These are phyloP conservation scores for Patagioenas fasciata DNA, from an alignment of 2,113 vertebrate species.

Conservation along the genomic window DNA sequence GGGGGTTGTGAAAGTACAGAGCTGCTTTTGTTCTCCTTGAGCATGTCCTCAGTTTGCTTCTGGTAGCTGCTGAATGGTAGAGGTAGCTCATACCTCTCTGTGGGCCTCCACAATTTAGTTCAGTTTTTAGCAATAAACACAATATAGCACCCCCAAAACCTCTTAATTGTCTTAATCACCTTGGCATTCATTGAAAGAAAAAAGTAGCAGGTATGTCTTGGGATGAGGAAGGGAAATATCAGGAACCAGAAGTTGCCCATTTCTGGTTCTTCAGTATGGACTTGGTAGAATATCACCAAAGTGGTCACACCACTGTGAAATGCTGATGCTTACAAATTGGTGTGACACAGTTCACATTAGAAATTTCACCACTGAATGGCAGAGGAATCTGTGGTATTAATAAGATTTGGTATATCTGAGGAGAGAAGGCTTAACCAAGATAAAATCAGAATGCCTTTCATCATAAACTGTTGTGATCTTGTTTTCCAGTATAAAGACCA, in stretches of 20 bases:
- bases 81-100: accelerated
- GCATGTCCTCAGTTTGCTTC: neutral
- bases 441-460: accelerated
- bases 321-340: neutral
- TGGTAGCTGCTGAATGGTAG: neutral
- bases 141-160: too few species aligned
- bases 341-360: neutral
- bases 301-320: neutral
- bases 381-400: neutral
- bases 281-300: neutral
- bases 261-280: neutral
- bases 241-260: neutral
- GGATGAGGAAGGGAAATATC: neutral
- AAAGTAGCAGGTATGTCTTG: neutral
- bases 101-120: neutral
- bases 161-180: neutral
- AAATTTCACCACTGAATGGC: neutral
- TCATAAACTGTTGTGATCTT: neutral
- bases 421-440: neutral
- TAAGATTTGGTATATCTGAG: neutral
- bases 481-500: neutral
- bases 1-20: neutral
- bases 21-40: neutral
- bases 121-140: neutral
- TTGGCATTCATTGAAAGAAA: neutral